These are phyloP conservation scores for Athripsodes cinereus DNA, from an alignment of 2,888 invertebrate genomes.

Conservation along the genomic window DNA sequence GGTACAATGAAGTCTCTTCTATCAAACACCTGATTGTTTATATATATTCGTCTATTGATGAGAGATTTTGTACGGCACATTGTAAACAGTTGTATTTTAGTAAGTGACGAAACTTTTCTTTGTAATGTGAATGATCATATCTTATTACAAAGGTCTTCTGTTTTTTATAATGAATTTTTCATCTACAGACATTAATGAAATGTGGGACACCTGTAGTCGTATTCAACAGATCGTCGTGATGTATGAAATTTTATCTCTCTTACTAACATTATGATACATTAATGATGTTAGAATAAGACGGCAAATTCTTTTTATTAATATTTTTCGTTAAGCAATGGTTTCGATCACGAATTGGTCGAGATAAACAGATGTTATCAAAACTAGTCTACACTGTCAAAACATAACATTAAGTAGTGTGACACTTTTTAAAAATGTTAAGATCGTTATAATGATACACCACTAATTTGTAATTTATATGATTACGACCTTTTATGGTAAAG, in stretches of 20 bases:
- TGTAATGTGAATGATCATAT: too few relatives aligned
- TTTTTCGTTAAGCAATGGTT: neutral
- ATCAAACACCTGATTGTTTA: too few relatives aligned
- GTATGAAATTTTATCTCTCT: neutral
- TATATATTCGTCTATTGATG: too few relatives aligned
- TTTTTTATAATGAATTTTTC: too few relatives aligned
- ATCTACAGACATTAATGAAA: constrained; percentile 1
- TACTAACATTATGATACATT: neutral
- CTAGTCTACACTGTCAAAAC: constrained; percentile 3
- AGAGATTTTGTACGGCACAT: too few relatives aligned
- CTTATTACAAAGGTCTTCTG: too few relatives aligned
- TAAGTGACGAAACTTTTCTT: too few relatives aligned
- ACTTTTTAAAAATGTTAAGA: neutral
- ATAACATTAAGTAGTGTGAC: constrained; percentile 1
- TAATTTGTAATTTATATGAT: neutral
- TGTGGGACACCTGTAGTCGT: constrained; percentile 5
- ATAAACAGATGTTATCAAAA: constrained; percentile 7
- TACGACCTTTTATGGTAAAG: neutral
- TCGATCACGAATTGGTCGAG: constrained; percentile 5
- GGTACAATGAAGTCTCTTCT: too few relatives aligned
- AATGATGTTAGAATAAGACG: neutral
- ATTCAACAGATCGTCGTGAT: neutral
- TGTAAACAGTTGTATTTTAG: too few relatives aligned
- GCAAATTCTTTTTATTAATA: neutral
- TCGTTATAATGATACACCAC: neutral